phyloP scores from a whole-genome alignment of 2,113 vertebrate genomes.

The Callaeas wilsoni region DNA sequence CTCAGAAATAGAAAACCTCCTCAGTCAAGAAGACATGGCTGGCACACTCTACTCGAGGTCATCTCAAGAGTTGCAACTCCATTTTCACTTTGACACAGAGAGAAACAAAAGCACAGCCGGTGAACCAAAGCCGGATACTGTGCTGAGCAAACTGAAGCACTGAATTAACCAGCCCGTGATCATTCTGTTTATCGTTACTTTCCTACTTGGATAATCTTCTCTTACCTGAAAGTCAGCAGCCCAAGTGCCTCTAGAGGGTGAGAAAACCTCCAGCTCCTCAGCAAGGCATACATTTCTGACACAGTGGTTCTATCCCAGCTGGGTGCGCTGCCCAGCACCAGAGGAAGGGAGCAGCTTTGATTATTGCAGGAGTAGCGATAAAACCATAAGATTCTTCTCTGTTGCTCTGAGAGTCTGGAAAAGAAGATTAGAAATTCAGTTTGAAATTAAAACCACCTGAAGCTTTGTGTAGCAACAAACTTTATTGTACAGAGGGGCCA shows the following conservation, averaged over 20 bases:
- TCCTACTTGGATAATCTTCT: background rate
- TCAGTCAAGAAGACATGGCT: background rate
- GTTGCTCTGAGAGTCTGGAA: constrained; percentile 79
- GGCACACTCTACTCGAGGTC: background rate
- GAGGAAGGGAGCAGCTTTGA: constrained; percentile 73
- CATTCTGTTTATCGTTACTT: background rate
- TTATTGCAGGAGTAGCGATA: constrained; percentile 71
- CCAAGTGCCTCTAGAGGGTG: constrained; percentile 79
- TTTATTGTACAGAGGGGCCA: background rate
- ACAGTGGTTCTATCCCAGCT: constrained; percentile 72
- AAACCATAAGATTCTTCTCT: constrained; percentile 82
- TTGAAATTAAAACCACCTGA: constrained; percentile 59
- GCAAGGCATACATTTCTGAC: constrained; percentile 74
- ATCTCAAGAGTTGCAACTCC: background rate
- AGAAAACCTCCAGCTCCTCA: constrained; percentile 75
- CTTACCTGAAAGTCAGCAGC: constrained; percentile 79
- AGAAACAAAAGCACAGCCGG: background rate
- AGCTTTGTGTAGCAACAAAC: constrained; percentile 32
- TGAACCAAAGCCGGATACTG: background rate
- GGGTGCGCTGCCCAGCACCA: constrained; percentile 78
- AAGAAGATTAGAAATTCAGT: constrained; percentile 45
- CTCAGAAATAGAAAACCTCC: background rate
- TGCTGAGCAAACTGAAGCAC: background rate
- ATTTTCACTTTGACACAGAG: background rate
- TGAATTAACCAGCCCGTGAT: background rate